Evolutionary conservation across 2,113 vertebrate genomes (phyloP).

Genomic region (Chunga burmeisteri): DNA sequence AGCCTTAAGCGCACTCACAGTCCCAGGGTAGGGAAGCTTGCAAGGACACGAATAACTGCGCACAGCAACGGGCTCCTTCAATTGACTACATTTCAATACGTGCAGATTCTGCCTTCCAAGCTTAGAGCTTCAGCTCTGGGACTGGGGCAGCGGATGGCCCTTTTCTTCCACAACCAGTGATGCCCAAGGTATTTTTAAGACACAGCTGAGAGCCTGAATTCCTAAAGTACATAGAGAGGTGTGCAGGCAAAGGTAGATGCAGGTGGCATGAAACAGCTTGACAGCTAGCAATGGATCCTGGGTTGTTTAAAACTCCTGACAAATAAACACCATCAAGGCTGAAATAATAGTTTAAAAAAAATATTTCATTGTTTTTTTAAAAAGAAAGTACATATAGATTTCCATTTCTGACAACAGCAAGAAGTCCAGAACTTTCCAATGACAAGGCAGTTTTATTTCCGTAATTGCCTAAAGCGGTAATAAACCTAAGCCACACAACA

Average conservation of each 20-base stretch:
- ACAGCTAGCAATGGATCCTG: not conserved
- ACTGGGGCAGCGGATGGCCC: too few species aligned
- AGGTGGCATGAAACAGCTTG: not conserved
- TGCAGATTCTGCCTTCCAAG: not conserved
- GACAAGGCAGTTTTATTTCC: not conserved
- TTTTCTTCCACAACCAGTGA: not conserved
- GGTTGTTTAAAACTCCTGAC: not conserved
- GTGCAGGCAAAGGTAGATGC: not conserved
- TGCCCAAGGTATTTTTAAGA: not conserved
- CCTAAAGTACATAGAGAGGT: not conserved
- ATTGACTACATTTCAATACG: too few species aligned
- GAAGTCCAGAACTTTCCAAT: not conserved
- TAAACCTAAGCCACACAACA: not conserved
- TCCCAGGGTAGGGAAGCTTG: not conserved
- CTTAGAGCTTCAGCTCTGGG: not conserved
- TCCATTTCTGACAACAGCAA: not conserved
- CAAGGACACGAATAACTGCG: too few species aligned
- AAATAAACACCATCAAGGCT: not conserved
- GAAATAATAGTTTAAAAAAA: not conserved
- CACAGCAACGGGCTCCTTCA: not conserved
- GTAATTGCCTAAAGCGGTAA: not conserved
- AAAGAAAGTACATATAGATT: not conserved
- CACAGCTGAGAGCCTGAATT: not conserved
- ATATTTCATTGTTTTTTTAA: not conserved
- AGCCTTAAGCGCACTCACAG: rapidly evolving